phyloP scores from a whole-genome alignment of 2,888 invertebrate genomes.

The Willowsia nigromaculata region DNA sequence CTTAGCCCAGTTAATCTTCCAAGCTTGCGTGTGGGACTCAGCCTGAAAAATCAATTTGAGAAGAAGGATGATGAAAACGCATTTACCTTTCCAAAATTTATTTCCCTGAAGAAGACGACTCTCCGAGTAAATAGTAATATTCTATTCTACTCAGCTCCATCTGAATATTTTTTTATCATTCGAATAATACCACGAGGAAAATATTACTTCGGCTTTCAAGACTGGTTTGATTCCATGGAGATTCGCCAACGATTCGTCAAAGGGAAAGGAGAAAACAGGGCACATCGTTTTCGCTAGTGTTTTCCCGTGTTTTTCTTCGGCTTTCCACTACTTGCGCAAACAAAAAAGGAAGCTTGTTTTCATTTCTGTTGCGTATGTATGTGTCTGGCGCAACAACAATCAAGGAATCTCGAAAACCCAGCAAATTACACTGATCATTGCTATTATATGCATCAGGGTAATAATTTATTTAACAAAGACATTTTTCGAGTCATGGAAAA shows the following conservation, averaged over 20 bases:
- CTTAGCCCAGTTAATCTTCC: constrained; percentile 31
- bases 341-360: not conserved
- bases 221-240: not conserved
- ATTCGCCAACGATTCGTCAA: constrained; percentile 1
- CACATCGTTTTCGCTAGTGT: not conserved
- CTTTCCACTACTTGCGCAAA: not conserved
- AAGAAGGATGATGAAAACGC: constrained; percentile 42
- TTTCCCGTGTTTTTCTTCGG: not conserved
- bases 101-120: constrained; percentile 25
- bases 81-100: constrained; percentile 22
- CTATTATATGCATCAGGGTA: constrained; percentile 17
- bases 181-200: not conserved
- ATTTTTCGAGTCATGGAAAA: not conserved
- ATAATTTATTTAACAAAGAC: not conserved
- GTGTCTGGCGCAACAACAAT: not conserved
- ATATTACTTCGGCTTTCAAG: constrained; percentile 11
- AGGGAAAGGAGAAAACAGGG: not conserved
- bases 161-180: constrained; percentile 45
- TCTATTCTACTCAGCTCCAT: constrained; percentile 4
- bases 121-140: constrained; percentile 23
- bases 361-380: not conserved
- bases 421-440: constrained; percentile 1
- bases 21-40: not conserved
- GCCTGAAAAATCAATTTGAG: constrained; percentile 34
- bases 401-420: not conserved